A percentile compares a stretch with the other conserved stretches of the same genome.
These are phyloP conservation scores for Calameuta idolon DNA, from an alignment of 2,888 invertebrate species.

Conservation along the genomic window DNA sequence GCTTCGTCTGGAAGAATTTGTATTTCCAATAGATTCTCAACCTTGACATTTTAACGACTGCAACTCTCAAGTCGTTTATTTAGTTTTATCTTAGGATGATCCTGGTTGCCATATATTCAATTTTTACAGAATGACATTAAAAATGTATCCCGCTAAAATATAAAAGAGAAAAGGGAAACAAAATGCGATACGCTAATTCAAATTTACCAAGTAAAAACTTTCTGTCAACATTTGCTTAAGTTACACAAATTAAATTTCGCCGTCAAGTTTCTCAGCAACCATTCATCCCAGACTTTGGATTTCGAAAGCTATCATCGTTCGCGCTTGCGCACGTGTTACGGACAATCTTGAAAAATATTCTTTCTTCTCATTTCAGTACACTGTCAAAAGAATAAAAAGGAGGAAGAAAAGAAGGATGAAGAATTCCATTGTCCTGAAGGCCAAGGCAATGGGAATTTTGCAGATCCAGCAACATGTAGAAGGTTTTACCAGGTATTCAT, in stretches of 20 bases:
- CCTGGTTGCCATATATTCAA: background rate
- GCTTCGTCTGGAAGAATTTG: background rate
- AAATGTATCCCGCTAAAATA: background rate
- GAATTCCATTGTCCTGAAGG: constrained; percentile 86
- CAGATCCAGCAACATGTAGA: constrained; percentile 88
- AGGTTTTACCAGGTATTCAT: constrained; percentile 86
- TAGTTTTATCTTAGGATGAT: background rate
- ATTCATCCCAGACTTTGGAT: background rate
- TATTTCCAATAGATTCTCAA: constrained; percentile 22
- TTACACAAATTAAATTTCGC: background rate
- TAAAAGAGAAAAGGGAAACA: background rate
- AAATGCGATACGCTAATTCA: background rate
- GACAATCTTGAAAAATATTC: constrained; percentile 18
- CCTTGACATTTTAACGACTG: constrained; percentile 39
- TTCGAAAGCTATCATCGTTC: background rate
- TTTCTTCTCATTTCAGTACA: constrained; percentile 60
- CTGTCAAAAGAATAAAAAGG: constrained; percentile 65
- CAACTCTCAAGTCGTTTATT: background rate
- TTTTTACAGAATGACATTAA: background rate
- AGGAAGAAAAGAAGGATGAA: constrained; percentile 72
- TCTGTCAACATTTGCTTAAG: background rate
- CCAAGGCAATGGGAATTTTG: constrained; percentile 88
- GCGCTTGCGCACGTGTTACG: background rate
- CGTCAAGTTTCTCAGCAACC: background rate
- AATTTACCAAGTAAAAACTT: background rate